Evolutionary conservation across 2,113 vertebrate species (phyloP).

Genomic region (Sceloporus tristichus): DNA sequence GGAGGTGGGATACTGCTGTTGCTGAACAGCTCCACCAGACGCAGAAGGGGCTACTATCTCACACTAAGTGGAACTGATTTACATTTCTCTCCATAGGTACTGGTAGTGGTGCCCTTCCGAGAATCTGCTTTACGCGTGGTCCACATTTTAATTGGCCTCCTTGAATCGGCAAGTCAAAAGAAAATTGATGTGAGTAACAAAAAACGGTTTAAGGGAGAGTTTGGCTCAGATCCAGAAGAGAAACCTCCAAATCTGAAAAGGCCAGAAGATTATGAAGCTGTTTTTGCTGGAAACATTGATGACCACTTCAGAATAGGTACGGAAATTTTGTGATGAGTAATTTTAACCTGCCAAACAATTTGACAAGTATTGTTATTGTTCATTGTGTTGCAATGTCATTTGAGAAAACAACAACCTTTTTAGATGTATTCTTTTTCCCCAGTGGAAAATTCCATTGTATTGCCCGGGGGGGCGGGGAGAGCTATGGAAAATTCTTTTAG

Average conservation of each 20-base stretch:
- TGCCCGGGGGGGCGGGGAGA: neutral
- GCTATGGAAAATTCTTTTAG: neutral
- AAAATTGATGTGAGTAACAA: conserved; percentile 94
- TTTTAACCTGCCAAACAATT: neutral
- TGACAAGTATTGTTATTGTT: neutral
- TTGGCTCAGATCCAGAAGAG: conserved; percentile 84
- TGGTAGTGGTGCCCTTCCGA: conserved; percentile 93
- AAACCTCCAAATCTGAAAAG: conserved; percentile 85
- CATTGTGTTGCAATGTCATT: neutral
- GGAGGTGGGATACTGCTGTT: too few relatives aligned
- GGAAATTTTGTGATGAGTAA: neutral
- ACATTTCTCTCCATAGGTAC: conserved; percentile 78
- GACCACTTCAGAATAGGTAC: conserved; percentile 98
- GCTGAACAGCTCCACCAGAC: too few relatives aligned
- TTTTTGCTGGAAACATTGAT: conserved; percentile 95
- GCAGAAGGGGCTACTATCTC: neutral
- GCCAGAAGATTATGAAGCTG: conserved; percentile 92
- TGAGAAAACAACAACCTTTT: neutral
- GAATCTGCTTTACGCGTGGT: conserved; percentile 87
- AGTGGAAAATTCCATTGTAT: neutral
- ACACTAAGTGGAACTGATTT: neutral
- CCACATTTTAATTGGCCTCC: conserved; percentile 87
- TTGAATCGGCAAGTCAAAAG: conserved; percentile 85
- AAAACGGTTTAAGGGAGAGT: conserved; percentile 94
- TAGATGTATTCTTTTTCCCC: neutral